These are phyloP conservation scores for Tortrix viridana DNA, from an alignment of 2,888 invertebrate species.

Conservation along the genomic window DNA sequence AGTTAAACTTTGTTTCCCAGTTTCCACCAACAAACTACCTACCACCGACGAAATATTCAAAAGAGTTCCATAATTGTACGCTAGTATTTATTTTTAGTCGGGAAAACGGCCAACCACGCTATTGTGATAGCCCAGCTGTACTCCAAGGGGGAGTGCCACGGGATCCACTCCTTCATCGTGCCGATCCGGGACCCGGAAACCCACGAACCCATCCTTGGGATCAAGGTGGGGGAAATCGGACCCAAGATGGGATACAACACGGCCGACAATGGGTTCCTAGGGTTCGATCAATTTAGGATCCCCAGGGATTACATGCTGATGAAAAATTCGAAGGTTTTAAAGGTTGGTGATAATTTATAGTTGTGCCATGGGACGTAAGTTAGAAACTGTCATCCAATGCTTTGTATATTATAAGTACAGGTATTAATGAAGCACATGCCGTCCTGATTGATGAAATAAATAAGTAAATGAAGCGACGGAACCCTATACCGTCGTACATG, in stretches of 20 bases:
- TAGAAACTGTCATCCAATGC: no score
- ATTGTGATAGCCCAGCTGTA: conserved; percentile 95
- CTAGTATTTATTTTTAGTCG: conserved; percentile 88
- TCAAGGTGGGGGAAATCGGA: conserved; percentile 96
- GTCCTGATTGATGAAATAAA: no score
- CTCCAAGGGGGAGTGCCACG: conserved; percentile 90
- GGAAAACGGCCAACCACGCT: conserved; percentile 95
- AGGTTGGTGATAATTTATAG: conserved; percentile 43
- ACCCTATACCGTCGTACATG: no score
- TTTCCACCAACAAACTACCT: no score
- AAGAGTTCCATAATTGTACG: not conserved
- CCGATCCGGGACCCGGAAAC: conserved; percentile 94
- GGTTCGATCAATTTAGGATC: conserved; percentile 92
- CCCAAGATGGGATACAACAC: conserved; percentile 95
- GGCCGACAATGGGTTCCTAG: conserved; percentile 95
- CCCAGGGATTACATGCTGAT: conserved; percentile 94
- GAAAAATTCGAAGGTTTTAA: conserved; percentile 92
- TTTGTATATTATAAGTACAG: no score
- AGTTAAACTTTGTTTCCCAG: no score
- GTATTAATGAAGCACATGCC: no score
- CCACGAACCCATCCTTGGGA: conserved; percentile 92
- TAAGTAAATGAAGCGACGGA: no score
- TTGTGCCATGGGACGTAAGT: no score
- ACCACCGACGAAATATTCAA: not conserved
- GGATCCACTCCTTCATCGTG: conserved; percentile 95